phyloP scores from a whole-genome alignment of 2,888 invertebrate genomes.

The Orthonevra nobilis region DNA sequence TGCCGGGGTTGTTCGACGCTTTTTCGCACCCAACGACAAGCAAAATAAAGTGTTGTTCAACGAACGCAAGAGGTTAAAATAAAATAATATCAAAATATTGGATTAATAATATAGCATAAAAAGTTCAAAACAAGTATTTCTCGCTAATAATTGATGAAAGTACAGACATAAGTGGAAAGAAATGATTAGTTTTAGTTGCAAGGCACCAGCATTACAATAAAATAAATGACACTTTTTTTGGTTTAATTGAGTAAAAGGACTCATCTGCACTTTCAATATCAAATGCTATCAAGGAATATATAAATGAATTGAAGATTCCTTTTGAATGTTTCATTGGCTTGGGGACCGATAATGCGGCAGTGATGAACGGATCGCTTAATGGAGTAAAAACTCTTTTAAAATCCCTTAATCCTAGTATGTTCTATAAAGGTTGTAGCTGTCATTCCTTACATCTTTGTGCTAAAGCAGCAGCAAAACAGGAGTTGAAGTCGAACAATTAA shows the following conservation, averaged over 20 bases:
- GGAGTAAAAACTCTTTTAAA: slow-evolving; percentile 69
- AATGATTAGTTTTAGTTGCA: slow-evolving; percentile 26
- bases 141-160: slow-evolving; percentile 38
- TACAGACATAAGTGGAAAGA: slow-evolving; percentile 30
- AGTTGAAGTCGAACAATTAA: neutral
- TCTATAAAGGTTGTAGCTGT: slow-evolving; percentile 50
- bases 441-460: too few relatives aligned
- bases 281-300: slow-evolving; percentile 6
- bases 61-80: neutral
- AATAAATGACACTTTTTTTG: slow-evolving; percentile 25
- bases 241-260: neutral
- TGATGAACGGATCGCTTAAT: slow-evolving; percentile 72
- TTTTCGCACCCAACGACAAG: neutral
- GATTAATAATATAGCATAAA: too few relatives aligned
- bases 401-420: slow-evolving; percentile 69
- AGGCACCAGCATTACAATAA: slow-evolving; percentile 5
- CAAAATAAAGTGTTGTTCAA: slow-evolving; percentile 10
- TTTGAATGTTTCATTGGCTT: slow-evolving; percentile 71
- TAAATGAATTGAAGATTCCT: slow-evolving; percentile 39
- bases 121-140: too few relatives aligned
- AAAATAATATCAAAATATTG: neutral
- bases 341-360: slow-evolving; percentile 72
- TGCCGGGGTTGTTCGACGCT: neutral
- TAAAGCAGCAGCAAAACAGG: too few relatives aligned
- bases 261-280: slow-evolving; percentile 18